Evolutionary conservation across 2,797 vertebrate genomes (phyloP), one percentile per base, ranked within the genome.

Genomic region (Lepidocolaptes lacrymiger): DNA sequence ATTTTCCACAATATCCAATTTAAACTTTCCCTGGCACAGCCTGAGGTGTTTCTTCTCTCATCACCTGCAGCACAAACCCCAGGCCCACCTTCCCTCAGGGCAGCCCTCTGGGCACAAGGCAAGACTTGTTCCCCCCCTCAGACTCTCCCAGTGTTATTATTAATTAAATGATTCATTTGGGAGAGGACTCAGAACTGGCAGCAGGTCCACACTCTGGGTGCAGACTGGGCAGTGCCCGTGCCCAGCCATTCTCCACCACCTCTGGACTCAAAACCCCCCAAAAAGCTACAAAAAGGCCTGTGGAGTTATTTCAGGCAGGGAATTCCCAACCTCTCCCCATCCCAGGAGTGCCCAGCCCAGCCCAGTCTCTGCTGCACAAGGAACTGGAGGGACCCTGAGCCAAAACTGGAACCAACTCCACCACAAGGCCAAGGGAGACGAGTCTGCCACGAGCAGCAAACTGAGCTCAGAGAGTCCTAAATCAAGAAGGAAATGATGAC

Each of bases 321-420:
- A 41, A 36, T 12, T 61, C 77, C 76, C 14, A 7, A 17, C 7
- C 17, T 59, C 71, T 72, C 28, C 46, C 32, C 24, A 46, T 34
- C 34, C 20, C 54, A 43, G 28, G 30, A 89, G 48, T 15, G 48
- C 24, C 15, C 4, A 12, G 91, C 76, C 81, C 51, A 91, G 75
- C 27, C 64, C 68, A 11, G 52, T 43, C 23, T 43, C 44, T 92
- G 49, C 5, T 91, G 44, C 19, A 68, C 74, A 77, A 83, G 26
- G 73, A 91, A 80, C 62, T 63, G 10, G 5, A 89, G 52, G 72
- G 93, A 96, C 82, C 92, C 62, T 30, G n/a, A 87, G 73, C 54
- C 64, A 73, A 61, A 97, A 82, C 55, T 64, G 88, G 37, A 83
- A 88, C 28, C 58, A 77, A 80, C 86, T 66, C 69, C 89, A 90